Evolutionary conservation across 2,797 vertebrate species (phyloP).

Genomic region (Orientallactaga sibirica): DNA sequence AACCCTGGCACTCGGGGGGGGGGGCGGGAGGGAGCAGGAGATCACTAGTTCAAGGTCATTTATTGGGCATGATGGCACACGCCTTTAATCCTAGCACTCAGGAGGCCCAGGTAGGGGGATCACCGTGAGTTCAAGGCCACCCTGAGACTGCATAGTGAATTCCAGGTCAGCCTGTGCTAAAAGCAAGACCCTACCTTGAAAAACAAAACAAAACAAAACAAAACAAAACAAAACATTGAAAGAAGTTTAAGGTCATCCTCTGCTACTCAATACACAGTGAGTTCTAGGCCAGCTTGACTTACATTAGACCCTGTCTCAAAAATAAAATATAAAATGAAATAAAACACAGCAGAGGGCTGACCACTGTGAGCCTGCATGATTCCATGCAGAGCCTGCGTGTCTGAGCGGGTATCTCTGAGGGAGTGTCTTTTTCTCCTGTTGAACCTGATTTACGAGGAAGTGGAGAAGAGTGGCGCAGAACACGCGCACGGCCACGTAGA

Average conservation of each 20-base stretch:
- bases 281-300: neutral
- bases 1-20: neutral
- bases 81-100: no score
- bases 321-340: neutral
- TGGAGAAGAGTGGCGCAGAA: neutral
- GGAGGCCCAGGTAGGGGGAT: no score
- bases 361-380: neutral
- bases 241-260: neutral
- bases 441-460: conserved; percentile 40
- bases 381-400: neutral
- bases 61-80: no score
- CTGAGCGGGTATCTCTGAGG: neutral
- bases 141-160: no score
- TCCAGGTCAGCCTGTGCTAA: no score
- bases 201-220: no score
- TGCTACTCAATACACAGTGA: neutral
- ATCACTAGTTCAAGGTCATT: no score
- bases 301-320: neutral
- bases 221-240: no score
- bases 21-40: neutral
- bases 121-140: no score
- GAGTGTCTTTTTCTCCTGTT: neutral
- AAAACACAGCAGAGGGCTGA: neutral
- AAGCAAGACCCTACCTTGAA: no score
- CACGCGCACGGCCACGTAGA: neutral